A percentile compares a stretch with the other conserved stretches of the same genome.
These are phyloP conservation scores for Drosophila dives DNA, from an alignment of 2,888 invertebrate species.

Conservation along the genomic window DNA sequence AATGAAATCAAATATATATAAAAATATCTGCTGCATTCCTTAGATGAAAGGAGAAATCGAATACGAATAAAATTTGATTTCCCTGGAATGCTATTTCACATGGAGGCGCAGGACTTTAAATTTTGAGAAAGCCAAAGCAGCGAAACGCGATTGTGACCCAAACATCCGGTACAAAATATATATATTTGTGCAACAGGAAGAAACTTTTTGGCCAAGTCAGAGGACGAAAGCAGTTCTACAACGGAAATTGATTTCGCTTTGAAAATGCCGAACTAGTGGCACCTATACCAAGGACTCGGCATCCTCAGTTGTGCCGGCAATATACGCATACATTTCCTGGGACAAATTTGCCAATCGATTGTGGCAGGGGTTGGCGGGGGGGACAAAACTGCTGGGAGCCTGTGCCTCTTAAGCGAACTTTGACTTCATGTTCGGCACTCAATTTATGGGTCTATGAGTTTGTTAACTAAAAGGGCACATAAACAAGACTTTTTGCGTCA, in stretches of 20 bases:
- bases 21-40: neutral
- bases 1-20: conserved; percentile 8
- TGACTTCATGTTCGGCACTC: conserved; percentile 74
- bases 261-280: conserved; percentile 31
- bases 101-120: conserved; percentile 37
- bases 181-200: conserved; percentile 79
- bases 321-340: conserved; percentile 76
- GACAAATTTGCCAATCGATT: conserved; percentile 71
- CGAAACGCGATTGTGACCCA: conserved; percentile 71
- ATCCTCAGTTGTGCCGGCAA: conserved; percentile 30
- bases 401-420: conserved; percentile 70
- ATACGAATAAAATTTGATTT: conserved; percentile 25
- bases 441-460: conserved; percentile 80
- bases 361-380: neutral
- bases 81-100: conserved; percentile 17
- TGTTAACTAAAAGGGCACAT: conserved; percentile 78
- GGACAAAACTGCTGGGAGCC: conserved; percentile 6
- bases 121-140: conserved; percentile 8
- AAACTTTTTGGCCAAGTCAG: conserved; percentile 60
- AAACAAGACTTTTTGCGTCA: conserved; percentile 72
- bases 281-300: conserved; percentile 27
- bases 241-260: conserved; percentile 76
- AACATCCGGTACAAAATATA: conserved; percentile 77
- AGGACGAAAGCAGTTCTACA: conserved; percentile 57
- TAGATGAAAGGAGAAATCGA: neutral